Evolutionary conservation across 2,888 invertebrate species (phyloP), one percentile per base, ranked within the genome.

Genomic region (Pardosa pseudoannulata): DNA sequence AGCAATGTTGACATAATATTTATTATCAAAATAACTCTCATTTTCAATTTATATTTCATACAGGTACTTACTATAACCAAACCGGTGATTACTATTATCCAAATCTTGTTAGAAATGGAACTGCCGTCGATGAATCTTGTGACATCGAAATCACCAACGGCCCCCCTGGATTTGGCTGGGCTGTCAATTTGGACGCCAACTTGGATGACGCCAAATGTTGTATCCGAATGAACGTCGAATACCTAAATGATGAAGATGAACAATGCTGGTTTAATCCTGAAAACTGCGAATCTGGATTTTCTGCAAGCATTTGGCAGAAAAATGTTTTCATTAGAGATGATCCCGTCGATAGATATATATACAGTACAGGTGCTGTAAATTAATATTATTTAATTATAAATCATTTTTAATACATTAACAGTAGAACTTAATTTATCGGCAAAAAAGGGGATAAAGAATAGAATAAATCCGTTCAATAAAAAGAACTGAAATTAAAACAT

Each of bases 241-340:
- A 56, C 0, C 73, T 46, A 11, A 56, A 31, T 11, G 27, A 27
- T 28, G 28, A 31, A 0, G 89, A 89, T 39, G 31, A 56, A 7
- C n/a, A 65, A 0, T 90, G 89, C 50, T 88, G 87, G 65, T 27
- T 19, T 0, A 80, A 89, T 74, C 89, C 89, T 3, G 46, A 6
- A 11, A 32, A 87, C 23, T 90, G 89, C 65, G 11, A 19, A 0
- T 28, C 70, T 0, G 89, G 89, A 27, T 39, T 89, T 28, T 89
- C 89, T 0, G 28, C 89, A 28, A 87, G 87, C 65, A 86, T 90
- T n/a, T 90, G 89, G 89, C 72, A 71, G 19, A 88, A 85, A 29
- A 71, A 79, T 0, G 68, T 39, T 9, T 88, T 88, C 65, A 39
- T 64, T 16, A 75, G 82, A 39, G 19, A 74, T 16, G 87, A 87